Percentiles rank a stretch among this genome's conserved stretches.
phyloP scores from a whole-genome alignment of 2,888 invertebrate genomes.

The Blomia tropicalis region DNA sequence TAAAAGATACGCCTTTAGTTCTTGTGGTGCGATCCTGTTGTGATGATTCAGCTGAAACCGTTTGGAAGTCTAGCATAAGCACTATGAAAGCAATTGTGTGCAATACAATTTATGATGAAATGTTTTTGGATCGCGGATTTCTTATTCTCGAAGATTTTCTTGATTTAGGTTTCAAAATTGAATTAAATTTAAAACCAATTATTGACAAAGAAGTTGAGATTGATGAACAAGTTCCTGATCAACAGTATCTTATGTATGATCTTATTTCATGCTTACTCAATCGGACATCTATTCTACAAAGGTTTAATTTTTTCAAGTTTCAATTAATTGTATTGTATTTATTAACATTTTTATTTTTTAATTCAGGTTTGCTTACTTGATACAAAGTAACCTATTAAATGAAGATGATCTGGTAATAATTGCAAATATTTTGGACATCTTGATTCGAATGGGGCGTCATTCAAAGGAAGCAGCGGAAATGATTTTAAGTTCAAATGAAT shows the following conservation, averaged over 20 bases:
- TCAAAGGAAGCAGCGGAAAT: conserved; percentile 16
- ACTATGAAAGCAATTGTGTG: conserved; percentile 24
- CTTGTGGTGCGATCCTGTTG: conserved; percentile 18
- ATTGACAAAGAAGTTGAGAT: conserved; percentile 3
- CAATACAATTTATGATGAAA: conserved; percentile 25
- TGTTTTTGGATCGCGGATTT: conserved; percentile 24
- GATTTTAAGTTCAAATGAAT: conserved; percentile 15
- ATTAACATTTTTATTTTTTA: too few species aligned
- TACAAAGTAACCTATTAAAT: conserved; percentile 5
- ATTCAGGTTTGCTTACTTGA: conserved; percentile 21
- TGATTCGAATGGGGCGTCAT: conserved; percentile 25
- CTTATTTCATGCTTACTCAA: conserved; percentile 18
- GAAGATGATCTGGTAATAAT: conserved; percentile 4
- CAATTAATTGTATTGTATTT: too few species aligned
- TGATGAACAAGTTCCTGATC: conserved; percentile 16
- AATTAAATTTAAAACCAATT: not conserved
- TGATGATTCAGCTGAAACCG: conserved; percentile 20
- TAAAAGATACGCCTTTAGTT: conserved; percentile 18
- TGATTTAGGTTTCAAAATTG: not conserved
- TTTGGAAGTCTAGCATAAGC: conserved; percentile 17
- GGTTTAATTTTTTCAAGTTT: too few species aligned
- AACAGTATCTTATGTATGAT: conserved; percentile 21
- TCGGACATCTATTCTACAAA: conserved; percentile 21
- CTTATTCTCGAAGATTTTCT: conserved; percentile 1
- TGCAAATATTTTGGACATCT: conserved; percentile 23